These are phyloP conservation scores for Sylvietta virens DNA, from an alignment of 2,113 vertebrate genomes.

Conservation along the genomic window DNA sequence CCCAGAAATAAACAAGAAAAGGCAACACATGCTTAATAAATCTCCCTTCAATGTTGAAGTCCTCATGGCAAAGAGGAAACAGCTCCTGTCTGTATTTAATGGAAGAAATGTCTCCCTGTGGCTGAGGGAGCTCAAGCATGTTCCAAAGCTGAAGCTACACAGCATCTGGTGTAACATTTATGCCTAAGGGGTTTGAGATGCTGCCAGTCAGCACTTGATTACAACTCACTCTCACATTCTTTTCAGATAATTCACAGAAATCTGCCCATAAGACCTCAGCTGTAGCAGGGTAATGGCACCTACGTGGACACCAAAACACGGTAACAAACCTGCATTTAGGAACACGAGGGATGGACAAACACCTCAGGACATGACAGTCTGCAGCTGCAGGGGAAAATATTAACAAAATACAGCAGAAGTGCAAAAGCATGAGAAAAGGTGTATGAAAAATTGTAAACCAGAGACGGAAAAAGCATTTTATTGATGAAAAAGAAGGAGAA, in stretches of 20 bases:
- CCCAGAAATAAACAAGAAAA: not conserved
- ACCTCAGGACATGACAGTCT: too few relatives aligned
- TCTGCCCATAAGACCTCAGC: too few relatives aligned
- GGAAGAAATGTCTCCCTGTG: not conserved
- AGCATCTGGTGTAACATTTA: not conserved
- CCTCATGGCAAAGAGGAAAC: not conserved
- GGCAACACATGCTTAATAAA: not conserved
- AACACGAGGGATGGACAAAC: not conserved
- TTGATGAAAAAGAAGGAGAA: not conserved
- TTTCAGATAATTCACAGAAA: not conserved
- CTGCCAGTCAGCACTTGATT: not conserved
- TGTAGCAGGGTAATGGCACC: not conserved
- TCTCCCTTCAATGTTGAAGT: not conserved
- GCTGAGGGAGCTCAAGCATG: fast-evolving
- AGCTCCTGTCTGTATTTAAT: fast-evolving
- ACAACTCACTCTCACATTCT: not conserved
- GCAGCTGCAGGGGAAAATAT: not conserved
- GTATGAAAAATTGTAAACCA: fast-evolving
- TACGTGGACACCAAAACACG: too few relatives aligned
- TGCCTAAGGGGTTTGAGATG: not conserved
- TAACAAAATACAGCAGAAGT: not conserved
- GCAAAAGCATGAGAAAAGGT: too few relatives aligned
- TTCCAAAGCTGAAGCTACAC: not conserved
- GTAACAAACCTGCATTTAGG: not conserved
- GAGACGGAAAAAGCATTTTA: not conserved